Evolutionary conservation across 2,888 invertebrate species (phyloP), one percentile per base, ranked within the genome.

Genomic region (Celastrina argiolus): DNA sequence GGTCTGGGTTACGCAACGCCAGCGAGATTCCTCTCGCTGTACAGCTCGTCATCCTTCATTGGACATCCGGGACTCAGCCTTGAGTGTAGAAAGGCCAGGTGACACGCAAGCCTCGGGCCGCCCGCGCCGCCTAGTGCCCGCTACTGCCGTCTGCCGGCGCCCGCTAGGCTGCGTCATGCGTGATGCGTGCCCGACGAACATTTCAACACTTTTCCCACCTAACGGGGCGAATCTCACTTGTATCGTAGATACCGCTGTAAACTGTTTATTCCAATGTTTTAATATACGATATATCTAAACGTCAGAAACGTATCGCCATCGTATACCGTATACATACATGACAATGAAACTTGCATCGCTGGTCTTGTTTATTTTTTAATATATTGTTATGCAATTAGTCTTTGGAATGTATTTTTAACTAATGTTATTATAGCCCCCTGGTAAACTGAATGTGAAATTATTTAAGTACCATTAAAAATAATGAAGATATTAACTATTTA

Each of bases 21-120:
- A 61, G 39, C 31, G 31, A 51, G 18, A 64, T 64, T 64, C 64
- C 36, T 64, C 64, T 64, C 56, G 56, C 28, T 63, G 28, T 36
- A 18, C 65, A 45, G n/a, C n/a, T n/a, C 63, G 68, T 69, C 75
- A 77, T 74, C 73, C 72, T 70, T 73, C 71, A 78, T 75, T 79
- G 74, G 69, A 4, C 70, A 77, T 75, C 73, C 69, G 72, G 72
- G 72, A 66, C 72, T 66, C 63, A 76, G 73, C 78, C 79, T 78
- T 79, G 78, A 68, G 58, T 66, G 64, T 71, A 72, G 73, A 71
- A 74, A 75, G 70, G 73, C 68, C 71, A 36, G 45, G 64, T 61
- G 56, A 59, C 18, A 18, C 70, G 65, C 61, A 68, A 65, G n/a
- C n/a, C n/a, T n/a, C 68, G 66, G 67, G 67, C 56, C 56, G 58